Base-by-base conservation (phyloP, 2,797 vertebrate genomes). In the Spheniscus humboldti region DNA sequence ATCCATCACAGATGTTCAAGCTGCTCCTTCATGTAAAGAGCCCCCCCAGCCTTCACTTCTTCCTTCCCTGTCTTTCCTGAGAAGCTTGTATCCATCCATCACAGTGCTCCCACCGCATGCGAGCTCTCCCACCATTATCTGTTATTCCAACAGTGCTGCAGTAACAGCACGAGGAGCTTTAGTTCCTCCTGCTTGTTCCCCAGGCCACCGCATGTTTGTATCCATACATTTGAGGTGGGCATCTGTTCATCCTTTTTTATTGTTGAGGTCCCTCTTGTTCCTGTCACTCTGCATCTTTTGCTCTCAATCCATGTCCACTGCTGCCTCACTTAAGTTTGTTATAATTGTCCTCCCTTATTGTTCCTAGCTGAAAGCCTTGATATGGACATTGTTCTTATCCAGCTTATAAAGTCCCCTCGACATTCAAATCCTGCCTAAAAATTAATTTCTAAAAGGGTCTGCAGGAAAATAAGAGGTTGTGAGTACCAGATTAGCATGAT, bases 21-120 rank as follows among this genome's bases (percentile, higher is more conserved):
- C 25, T 88, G 20, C 27, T 79, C 6, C 31, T 94, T 72, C 9
- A 13, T 6, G 5, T 45, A 31, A 59, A 64, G 18, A 45, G 9
- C 2, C 3, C 11, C 7, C 24, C 0, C 0, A 41, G 2, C 45
- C 43, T 79, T 79, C 45, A 35, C 35, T n/a, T 64, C 16, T 64
- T 78, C 23, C 35, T 74, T 90, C 10, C 17, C 5, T 30, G 19
- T 66, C 50, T 83, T 69, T 43, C 33, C 56, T 16, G 33, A 52
- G 64, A 43, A 86, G 14, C 22, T 74, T 0, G 0, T 37, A 43
- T 47, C 39, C 24, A 47, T 66, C 55, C n/a, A 22, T 47, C 23
- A 24, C 28, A 45, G 66, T 31, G 35, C 20, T 74, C 22, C 52
- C 57, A 78, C 35, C 52, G 24, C 18, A 13, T 13, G 18, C 3